Base-by-base conservation (phyloP, 64 coral and sea anemone genomes). In the Pocillopora damicornis region DNA sequence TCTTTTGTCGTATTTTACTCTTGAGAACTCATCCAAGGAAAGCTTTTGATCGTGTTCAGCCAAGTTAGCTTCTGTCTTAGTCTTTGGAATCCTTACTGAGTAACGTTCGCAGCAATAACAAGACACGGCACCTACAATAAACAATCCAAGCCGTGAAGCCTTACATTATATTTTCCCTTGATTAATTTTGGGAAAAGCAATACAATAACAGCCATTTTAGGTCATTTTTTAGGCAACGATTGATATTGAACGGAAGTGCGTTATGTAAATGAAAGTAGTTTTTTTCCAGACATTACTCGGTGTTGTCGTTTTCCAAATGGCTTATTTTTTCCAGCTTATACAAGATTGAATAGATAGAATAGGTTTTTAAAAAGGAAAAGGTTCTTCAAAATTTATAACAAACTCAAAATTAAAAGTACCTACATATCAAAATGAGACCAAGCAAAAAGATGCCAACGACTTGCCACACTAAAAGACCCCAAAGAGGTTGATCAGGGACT, bases 401-500 rank as follows among this genome's bases (percentile, higher is more conserved):
- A 20, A 77, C 76, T 77, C 11, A 86, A 71, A 56, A 71, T 34
- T 59, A 17, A 20, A 86, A 59, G 14, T 36, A 94, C 92, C 90
- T 86, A 90, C 92, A 90, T 35, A 94, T 60, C 18, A 75, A 68
- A 37, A 90, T 60, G 56, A 90, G 63, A 23, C 92, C 92, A 25
- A 94, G 82, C 15, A 94, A 30, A 78, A 94, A 94, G 35, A 94
- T 75, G 0, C 88, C 92, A 66, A 90, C 92, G 37, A 94, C 81
- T 58, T 94, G 88, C 92, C 92, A 94, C 23, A 94, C 88, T 34
- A 84, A 45, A 4, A 94, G 59, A 13, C 92, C 92, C 92, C 92
- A 94, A 61, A 94, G 76, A 8, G 92, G 92, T 67, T 94, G 87
- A 78, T 94, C 92, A 60, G 92, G 75, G 20, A 77, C 62, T 26